Percentiles rank a stretch among this genome's conserved stretches.
Evolutionary conservation across 2,797 vertebrate species (phyloP).

Genomic region (Brachyalestes nurse): DNA sequence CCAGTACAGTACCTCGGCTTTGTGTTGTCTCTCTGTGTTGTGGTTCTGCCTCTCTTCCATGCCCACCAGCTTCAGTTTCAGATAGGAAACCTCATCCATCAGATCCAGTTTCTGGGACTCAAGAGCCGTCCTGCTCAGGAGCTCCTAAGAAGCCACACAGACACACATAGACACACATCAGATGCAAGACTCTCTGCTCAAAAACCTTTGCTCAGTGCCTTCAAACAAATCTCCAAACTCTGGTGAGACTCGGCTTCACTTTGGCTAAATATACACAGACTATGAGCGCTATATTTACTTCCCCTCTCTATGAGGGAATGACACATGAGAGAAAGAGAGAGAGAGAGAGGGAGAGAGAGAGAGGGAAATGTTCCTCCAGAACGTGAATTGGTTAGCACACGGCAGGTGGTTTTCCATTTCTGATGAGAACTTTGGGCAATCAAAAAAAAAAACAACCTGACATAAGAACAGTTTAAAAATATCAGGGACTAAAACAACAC

Average conservation of each 20-base stretch:
- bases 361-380: conserved; percentile 22
- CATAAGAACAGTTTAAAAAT: conserved; percentile 2
- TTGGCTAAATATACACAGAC: conserved; percentile 84
- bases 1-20: conserved; percentile 86
- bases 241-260: conserved; percentile 71
- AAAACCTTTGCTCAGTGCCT: conserved; percentile 54
- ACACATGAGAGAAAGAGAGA: conserved; percentile 50
- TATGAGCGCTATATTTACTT: conserved; percentile 85
- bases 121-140: conserved; percentile 89
- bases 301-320: conserved; percentile 66
- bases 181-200: conserved; percentile 29
- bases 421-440: conserved; percentile 53
- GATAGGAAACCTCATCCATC: conserved; percentile 92
- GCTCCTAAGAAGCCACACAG: conserved; percentile 80
- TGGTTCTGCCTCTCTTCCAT: conserved; percentile 92
- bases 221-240: conserved; percentile 72
- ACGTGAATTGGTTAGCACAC: conserved; percentile 25
- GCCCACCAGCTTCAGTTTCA: conserved; percentile 91
- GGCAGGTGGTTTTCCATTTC: conserved; percentile 66
- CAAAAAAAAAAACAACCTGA: conserved; percentile 24
- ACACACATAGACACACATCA: conserved; percentile 36
- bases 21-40: conserved; percentile 89
- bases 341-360: conserved; percentile 45
- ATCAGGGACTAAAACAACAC: conserved; percentile 25
- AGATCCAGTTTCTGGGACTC: conserved; percentile 94